Percentiles rank a stretch among this genome's conserved stretches.
These are phyloP conservation scores for Apantesis nais DNA, from an alignment of 2,888 invertebrate genomes.

Conservation along the genomic window DNA sequence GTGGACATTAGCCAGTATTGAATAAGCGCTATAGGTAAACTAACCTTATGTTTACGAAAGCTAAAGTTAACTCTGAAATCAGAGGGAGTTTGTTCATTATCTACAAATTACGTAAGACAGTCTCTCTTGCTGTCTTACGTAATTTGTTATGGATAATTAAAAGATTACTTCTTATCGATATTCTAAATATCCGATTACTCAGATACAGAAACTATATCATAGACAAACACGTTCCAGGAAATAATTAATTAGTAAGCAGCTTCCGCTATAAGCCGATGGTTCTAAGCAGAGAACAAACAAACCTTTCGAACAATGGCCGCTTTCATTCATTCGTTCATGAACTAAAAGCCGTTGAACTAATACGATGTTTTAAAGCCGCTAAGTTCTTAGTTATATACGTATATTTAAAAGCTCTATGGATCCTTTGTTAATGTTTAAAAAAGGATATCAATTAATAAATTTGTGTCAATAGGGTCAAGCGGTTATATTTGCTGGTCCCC, in stretches of 20 bases:
- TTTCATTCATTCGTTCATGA: constrained; percentile 18
- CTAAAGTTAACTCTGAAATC: background rate
- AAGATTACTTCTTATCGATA: no score
- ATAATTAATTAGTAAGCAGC: constrained; percentile 55
- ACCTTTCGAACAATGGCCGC: constrained; percentile 39
- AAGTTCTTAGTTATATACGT: constrained; percentile 19
- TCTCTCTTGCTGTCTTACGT: no score
- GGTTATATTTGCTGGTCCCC: background rate
- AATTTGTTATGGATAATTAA: no score
- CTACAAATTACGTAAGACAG: background rate
- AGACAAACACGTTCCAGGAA: constrained; percentile 53
- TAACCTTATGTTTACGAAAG: background rate
- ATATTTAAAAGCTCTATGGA: background rate
- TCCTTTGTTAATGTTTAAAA: background rate
- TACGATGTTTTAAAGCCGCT: constrained; percentile 15
- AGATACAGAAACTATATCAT: constrained; percentile 39
- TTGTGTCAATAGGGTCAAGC: background rate
- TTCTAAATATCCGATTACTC: constrained; percentile 8
- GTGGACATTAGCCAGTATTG: no score
- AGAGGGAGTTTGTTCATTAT: background rate
- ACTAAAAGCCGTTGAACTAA: constrained; percentile 4
- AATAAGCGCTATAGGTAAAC: no score
- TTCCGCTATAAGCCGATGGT: constrained; percentile 53
- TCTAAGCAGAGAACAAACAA: constrained; percentile 46
- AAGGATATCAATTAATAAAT: background rate